phyloP scores from a whole-genome alignment of 2,797 vertebrate genomes.

The Aratinga solstitialis region DNA sequence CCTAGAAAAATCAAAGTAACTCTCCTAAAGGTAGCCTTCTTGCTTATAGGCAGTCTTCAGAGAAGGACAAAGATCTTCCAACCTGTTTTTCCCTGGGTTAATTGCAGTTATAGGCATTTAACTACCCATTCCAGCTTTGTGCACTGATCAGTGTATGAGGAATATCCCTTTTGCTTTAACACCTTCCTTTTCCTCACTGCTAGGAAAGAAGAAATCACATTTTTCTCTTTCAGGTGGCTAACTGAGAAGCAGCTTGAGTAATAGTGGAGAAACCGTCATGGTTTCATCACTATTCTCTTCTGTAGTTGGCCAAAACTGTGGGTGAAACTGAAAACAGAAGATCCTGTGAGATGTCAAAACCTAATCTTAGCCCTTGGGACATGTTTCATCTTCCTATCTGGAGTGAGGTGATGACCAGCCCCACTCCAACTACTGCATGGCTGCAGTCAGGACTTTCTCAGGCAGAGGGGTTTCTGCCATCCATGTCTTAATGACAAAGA shows the following conservation, averaged over 20 bases:
- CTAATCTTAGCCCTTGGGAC: not conserved
- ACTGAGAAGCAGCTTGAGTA: not conserved
- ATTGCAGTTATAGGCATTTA: not conserved
- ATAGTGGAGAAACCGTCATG: not conserved
- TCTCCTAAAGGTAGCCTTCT: not conserved
- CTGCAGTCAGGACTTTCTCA: not conserved
- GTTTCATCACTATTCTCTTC: not conserved
- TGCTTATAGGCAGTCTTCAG: not conserved
- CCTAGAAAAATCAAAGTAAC: not conserved
- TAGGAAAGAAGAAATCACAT: not conserved
- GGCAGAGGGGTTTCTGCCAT: not conserved
- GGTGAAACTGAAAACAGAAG: not conserved
- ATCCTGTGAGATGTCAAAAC: not conserved
- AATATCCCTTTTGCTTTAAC: not conserved
- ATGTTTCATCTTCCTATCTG: accelerated
- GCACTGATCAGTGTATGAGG: too few species aligned
- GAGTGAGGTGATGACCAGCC: accelerated
- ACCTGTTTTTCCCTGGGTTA: not conserved
- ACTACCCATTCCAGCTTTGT: not conserved
- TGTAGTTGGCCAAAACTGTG: not conserved
- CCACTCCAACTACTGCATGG: not conserved
- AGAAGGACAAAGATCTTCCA: not conserved
- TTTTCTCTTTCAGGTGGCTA: not conserved
- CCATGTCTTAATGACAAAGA: not conserved
- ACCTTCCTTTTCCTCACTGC: not conserved